phyloP scores from a whole-genome alignment of 1,140 invertebrate genomes.

The Drosophila novamexicana region DNA sequence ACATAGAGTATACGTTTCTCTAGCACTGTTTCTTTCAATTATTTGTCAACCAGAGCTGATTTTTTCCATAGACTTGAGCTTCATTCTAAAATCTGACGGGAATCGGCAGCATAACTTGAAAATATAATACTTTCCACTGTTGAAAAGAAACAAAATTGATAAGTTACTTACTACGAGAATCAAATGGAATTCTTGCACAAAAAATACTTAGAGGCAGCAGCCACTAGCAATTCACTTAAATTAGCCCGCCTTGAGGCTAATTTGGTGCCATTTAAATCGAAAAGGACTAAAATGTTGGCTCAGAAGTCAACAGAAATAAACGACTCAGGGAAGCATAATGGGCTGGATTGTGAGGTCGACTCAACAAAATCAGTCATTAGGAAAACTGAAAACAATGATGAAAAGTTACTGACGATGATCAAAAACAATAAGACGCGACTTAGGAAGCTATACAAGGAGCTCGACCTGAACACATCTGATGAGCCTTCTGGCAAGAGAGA shows the following conservation, averaged over 20 bases:
- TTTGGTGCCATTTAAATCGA: constrained; percentile 4
- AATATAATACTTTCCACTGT: not conserved
- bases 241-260: constrained; percentile 5
- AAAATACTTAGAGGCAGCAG: not conserved
- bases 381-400: not conserved
- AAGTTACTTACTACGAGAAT: not conserved
- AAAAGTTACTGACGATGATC: not conserved
- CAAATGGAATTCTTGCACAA: constrained; percentile 12
- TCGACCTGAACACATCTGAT: not conserved
- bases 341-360: not conserved
- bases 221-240: not conserved
- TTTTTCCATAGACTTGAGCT: not conserved
- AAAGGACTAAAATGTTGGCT: not conserved
- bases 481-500: not conserved
- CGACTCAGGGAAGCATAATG: constrained; percentile 5
- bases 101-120: not conserved
- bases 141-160: constrained; percentile 5
- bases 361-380: not conserved
- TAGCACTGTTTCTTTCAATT: not conserved
- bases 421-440: not conserved
- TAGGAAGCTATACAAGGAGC: not conserved
- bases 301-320: not conserved
- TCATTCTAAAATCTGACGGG: not conserved
- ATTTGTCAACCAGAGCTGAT: not conserved
- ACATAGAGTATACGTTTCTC: too few relatives aligned